Conservation (phyloP, 1,140 invertebrate species). For the Gryon sp. region DNA sequence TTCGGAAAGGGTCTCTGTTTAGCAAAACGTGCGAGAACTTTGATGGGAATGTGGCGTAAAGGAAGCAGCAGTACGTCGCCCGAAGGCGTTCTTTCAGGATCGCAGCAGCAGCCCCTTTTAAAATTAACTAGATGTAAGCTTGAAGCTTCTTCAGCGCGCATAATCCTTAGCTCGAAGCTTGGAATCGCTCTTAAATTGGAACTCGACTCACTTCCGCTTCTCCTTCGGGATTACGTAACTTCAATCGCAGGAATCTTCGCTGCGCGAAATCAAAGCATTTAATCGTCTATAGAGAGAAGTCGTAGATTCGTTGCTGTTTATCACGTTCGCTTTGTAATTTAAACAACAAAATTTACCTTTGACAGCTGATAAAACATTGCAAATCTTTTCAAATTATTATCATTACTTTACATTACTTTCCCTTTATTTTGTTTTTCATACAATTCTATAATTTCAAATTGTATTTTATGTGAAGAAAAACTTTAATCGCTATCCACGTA, state of each 20-base stretch:
- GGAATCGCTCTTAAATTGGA: conserved; percentile 60
- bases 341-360: conserved; percentile 10
- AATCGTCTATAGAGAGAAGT: conserved; percentile 35
- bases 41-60: conserved; percentile 51
- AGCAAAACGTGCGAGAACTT: conserved; percentile 50
- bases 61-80: conserved; percentile 55
- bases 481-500: conserved; percentile 1
- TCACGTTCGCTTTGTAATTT: conserved; percentile 9
- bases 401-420: not conserved
- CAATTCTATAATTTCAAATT: not conserved
- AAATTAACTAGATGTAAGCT: conserved; percentile 62
- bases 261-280: conserved; percentile 56
- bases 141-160: conserved; percentile 56
- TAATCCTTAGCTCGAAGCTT: conserved; percentile 59
- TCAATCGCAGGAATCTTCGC: conserved; percentile 39
- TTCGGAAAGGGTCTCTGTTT: conserved; percentile 34
- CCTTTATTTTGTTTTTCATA: not conserved
- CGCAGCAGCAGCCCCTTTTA: conserved; percentile 52
- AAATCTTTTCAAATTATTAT: not conserved
- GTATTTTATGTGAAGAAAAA: not conserved
- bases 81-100: conserved; percentile 48
- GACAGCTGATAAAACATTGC: not conserved
- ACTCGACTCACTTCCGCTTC: conserved; percentile 60
- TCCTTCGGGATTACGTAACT: conserved; percentile 50
- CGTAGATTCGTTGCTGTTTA: conserved; percentile 42